Percentiles rank a stretch among this genome's conserved stretches.
These are phyloP conservation scores for Mylabris sibirica DNA, from an alignment of 2,888 invertebrate species.

Conservation along the genomic window DNA sequence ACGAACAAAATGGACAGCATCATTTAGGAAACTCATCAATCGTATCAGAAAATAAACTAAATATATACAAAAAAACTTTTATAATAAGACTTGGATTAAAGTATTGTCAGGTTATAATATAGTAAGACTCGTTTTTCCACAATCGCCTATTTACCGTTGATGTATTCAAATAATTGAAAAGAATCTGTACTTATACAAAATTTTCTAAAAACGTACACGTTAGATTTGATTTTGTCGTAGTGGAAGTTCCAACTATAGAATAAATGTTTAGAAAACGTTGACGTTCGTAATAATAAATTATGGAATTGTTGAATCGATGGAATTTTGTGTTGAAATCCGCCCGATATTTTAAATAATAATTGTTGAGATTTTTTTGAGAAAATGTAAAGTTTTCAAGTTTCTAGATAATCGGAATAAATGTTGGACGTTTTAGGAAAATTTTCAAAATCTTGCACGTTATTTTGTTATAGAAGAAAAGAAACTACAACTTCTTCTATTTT, in stretches of 20 bases:
- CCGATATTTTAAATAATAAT: neutral
- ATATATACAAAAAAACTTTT: neutral
- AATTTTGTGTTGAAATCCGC: constrained; percentile 1
- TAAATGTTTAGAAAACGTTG: neutral
- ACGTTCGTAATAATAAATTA: neutral
- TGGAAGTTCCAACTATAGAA: neutral
- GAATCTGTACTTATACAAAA: neutral
- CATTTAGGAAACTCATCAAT: constrained; percentile 66
- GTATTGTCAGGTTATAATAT: neutral
- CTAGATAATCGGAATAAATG: neutral
- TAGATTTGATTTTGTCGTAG: neutral
- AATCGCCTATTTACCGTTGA: neutral
- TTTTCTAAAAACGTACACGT: neutral
- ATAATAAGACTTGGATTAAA: neutral
- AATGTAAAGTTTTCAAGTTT: neutral
- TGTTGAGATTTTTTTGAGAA: neutral
- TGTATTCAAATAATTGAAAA: neutral
- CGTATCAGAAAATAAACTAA: constrained; percentile 55
- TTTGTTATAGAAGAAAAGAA: neutral
- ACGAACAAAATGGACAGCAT: constrained; percentile 69
- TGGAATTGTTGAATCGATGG: constrained; percentile 2
- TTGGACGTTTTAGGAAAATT: neutral
- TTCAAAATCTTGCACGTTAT: neutral
- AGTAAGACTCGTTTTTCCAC: neutral
- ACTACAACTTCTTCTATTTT: neutral